Evolutionary conservation across 2,888 invertebrate species (phyloP), one percentile per base, ranked within the genome.

Genomic region (Noctua janthe): DNA sequence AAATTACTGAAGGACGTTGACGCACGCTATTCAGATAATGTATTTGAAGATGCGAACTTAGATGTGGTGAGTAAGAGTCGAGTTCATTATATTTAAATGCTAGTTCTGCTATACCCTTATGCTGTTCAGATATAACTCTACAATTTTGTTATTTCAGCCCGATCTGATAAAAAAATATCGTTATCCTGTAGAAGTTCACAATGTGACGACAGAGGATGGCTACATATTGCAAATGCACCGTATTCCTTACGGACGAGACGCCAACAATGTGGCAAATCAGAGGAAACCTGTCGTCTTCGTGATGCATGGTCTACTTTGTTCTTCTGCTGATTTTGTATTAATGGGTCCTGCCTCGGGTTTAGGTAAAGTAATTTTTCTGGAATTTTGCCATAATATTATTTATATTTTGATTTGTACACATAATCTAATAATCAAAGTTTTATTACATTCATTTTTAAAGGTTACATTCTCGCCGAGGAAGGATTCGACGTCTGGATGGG

Each of bases 401-500:
- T 35, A 35, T 35, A 35, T 35, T 35, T 35, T 35, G 35, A 35
- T 35, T 35, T 35, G 3, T 35, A 35, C 35, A 35, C 35, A 1
- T 35, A 35, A 35, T 35, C 35, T 35, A 35, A 35, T 35, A 35
- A 35, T 35, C 35, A 35, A 6, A 35, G 10, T 35, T 15, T 8
- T 29, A 43, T 71, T n/a, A 56, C 7, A 47, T 15, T 80, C 62
- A 83, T 20, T 29, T 39, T 80, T 92, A 87, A 89, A 97, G 97
- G 91, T 47, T 97, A 97, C 89, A 91, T 97, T n/a, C 94, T 98
- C 7, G 97, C 98, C 6, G 98, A 98, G 89, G 95, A 96, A 89
- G 98, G 98, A n/a, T 98, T 97, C 88, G 98, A 98, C 85, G 98
- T 98, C 0, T 99, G 99, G 99, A 95, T 99, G 95, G 98, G 98